Evolutionary conservation across 2,797 vertebrate species (phyloP).

Genomic region (Hozukius guyotensis): DNA sequence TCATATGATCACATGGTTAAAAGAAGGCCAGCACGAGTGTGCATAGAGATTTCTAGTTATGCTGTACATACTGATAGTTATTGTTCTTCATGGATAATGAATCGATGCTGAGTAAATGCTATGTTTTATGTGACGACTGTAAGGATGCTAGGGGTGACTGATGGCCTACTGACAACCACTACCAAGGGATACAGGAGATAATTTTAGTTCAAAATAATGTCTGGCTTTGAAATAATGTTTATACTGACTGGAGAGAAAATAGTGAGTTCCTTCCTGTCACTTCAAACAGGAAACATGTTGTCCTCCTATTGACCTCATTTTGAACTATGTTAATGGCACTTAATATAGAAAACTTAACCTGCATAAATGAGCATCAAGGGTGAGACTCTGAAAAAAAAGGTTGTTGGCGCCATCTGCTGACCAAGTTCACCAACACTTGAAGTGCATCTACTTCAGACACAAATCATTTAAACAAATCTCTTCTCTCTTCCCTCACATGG

Average conservation of each 20-base stretch:
- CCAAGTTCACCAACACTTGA: not conserved
- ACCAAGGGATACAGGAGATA: not conserved
- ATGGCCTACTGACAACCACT: not conserved
- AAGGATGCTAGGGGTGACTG: not conserved
- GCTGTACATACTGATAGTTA: not conserved
- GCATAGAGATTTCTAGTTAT: not conserved
- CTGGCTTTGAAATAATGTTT: not conserved
- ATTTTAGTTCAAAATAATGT: not conserved
- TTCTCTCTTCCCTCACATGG: not conserved
- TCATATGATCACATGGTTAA: not conserved
- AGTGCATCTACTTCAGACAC: not conserved
- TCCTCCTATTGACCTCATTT: not conserved
- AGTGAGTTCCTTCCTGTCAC: not conserved
- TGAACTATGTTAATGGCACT: not conserved
- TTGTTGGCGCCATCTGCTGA: constrained; percentile 69
- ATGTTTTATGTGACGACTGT: not conserved
- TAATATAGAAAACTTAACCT: not conserved
- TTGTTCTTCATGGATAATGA: not conserved
- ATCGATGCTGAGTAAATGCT: not conserved
- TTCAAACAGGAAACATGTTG: not conserved
- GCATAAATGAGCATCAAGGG: not conserved
- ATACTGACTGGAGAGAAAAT: not conserved
- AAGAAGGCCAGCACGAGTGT: not conserved
- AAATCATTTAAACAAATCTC: not conserved
- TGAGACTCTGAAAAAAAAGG: not conserved